phyloP scores from a whole-genome alignment of 53 echinoderm and acorn worm species.

The Pentamera pediparva region DNA sequence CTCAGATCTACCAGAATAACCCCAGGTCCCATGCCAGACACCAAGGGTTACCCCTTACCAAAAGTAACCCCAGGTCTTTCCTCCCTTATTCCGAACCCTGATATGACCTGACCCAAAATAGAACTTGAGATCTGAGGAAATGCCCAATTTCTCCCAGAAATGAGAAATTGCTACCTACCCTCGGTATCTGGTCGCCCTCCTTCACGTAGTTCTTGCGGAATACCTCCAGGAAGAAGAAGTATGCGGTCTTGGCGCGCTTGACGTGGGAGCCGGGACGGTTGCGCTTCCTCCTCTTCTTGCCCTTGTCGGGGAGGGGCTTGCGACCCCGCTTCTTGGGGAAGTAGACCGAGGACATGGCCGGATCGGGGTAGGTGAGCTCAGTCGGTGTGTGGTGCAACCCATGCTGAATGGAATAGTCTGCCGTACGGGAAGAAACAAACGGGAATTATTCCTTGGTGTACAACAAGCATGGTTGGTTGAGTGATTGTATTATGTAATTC shows the following conservation, averaged over 20 bases:
- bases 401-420: slow-evolving; percentile 35
- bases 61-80: background rate
- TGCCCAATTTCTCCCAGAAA: background rate
- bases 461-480: too few relatives aligned
- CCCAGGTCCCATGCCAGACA: background rate
- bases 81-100: too few relatives aligned
- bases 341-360: slow-evolving; percentile 49
- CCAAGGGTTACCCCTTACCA: background rate
- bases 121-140: too few relatives aligned
- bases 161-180: slow-evolving; percentile 48
- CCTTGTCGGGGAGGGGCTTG: slow-evolving; percentile 83
- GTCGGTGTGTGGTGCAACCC: slow-evolving; percentile 23
- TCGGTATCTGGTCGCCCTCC: slow-evolving; percentile 94
- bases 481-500: too few relatives aligned
- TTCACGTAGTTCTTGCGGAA: slow-evolving; percentile 96
- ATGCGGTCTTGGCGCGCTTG: slow-evolving; percentile 91
- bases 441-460: background rate
- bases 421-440: background rate
- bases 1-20: too few relatives aligned
- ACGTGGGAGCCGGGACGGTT: slow-evolving; percentile 91
- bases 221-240: slow-evolving; percentile 91
- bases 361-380: slow-evolving; percentile 26
- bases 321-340: slow-evolving; percentile 83
- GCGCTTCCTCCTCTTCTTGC: slow-evolving; percentile 86
- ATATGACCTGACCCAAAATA: too few relatives aligned